Evolutionary conservation across 2,888 invertebrate genomes (phyloP).

Genomic region (Morpho helenor): DNA sequence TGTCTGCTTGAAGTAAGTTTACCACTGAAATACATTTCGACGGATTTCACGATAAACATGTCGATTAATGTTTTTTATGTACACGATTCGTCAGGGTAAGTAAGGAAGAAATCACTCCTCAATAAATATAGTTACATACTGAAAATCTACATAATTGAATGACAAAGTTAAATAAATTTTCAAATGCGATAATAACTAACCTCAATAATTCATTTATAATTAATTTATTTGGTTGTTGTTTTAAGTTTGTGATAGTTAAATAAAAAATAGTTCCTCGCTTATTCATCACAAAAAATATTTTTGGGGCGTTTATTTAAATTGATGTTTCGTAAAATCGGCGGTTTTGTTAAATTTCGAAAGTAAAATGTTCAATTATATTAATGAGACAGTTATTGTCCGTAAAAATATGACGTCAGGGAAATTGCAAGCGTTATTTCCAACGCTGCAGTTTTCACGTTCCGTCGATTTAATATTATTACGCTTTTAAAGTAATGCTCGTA

Average conservation of each 20-base stretch:
- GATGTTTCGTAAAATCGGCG: conserved; percentile 27
- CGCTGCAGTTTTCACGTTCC: conserved; percentile 37
- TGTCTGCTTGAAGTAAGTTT: background rate
- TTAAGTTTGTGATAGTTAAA: no score
- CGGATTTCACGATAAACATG: no score
- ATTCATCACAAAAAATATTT: conserved; percentile 15
- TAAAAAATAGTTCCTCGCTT: conserved; percentile 1
- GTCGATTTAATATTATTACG: conserved; percentile 40
- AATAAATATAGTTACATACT: no score
- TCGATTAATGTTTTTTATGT: no score
- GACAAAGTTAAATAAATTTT: no score
- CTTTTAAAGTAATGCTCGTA: conserved; percentile 37
- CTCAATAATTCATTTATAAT: no score
- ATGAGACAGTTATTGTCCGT: conserved; percentile 49
- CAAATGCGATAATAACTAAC: no score
- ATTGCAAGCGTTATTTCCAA: conserved; percentile 32
- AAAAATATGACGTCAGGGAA: conserved; percentile 39
- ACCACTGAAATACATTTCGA: background rate
- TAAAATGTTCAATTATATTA: conserved; percentile 39
- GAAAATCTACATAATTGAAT: no score
- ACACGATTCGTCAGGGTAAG: no score
- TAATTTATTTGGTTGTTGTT: no score
- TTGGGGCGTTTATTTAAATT: conserved; percentile 22
- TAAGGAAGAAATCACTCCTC: no score
- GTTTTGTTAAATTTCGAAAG: conserved; percentile 25